Evolutionary conservation across 2,888 invertebrate species (phyloP).

Genomic region (Dynastes grantii): DNA sequence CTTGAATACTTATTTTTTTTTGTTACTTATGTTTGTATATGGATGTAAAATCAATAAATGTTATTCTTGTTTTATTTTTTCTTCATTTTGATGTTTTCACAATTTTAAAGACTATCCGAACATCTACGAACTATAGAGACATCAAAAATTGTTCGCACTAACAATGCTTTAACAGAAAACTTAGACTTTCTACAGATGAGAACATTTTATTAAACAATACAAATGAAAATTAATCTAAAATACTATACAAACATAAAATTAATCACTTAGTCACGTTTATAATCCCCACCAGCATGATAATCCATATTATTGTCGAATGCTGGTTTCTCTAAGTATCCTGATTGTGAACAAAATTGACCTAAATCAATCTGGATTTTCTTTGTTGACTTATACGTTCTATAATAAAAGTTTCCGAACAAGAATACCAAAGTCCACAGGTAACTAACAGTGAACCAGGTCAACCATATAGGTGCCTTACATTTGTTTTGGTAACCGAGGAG

Average conservation of each 20-base stretch:
- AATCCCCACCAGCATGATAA: constrained; percentile 52
- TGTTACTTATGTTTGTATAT: too few species aligned
- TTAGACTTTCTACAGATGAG: not conserved
- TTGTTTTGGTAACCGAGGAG: constrained; percentile 53
- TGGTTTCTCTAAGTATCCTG: constrained; percentile 17
- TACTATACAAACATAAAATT: not conserved
- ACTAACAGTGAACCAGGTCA: constrained; percentile 57
- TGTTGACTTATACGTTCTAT: constrained; percentile 53
- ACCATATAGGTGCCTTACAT: constrained; percentile 57
- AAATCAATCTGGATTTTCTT: constrained; percentile 33
- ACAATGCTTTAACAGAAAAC: too few species aligned
- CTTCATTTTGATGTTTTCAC: too few species aligned
- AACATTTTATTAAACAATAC: constrained; percentile 9
- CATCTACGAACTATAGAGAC: too few species aligned
- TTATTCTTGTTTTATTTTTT: too few species aligned
- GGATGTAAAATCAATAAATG: too few species aligned
- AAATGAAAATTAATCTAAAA: constrained; percentile 4
- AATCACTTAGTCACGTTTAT: constrained; percentile 46
- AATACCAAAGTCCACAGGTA: constrained; percentile 57
- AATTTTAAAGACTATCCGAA: too few species aligned
- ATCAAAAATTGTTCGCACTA: too few species aligned
- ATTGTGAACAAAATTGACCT: constrained; percentile 38
- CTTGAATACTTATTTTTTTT: too few species aligned
- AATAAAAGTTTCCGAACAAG: constrained; percentile 58
- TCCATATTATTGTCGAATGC: constrained; percentile 32